phyloP scores from a whole-genome alignment of 37 sponge, comb jelly and placozoan genomes.

The Halichondria panicea region DNA sequence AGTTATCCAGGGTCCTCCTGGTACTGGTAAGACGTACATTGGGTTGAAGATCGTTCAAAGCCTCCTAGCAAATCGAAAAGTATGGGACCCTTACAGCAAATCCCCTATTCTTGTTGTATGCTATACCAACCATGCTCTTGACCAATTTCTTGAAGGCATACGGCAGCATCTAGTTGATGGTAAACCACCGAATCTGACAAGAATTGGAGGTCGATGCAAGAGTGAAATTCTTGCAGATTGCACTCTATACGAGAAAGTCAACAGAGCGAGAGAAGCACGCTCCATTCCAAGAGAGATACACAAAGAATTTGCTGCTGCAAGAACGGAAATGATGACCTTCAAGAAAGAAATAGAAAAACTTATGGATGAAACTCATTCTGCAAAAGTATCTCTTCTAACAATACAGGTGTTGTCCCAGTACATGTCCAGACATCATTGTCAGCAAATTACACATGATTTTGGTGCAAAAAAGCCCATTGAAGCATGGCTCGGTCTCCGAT shows the following conservation, averaged over 20 bases:
- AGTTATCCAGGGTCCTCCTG: constrained; percentile 97
- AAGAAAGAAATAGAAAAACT: constrained; percentile 7
- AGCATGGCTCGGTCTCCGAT: no score
- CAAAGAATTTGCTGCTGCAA: neutral
- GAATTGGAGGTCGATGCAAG: constrained; percentile 85
- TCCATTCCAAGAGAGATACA: constrained; percentile 10
- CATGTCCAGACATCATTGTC: no score
- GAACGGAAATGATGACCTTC: neutral
- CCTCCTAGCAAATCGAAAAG: constrained; percentile 48
- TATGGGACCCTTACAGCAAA: constrained; percentile 40
- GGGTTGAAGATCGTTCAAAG: constrained; percentile 82
- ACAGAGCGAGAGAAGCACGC: neutral
- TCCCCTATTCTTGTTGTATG: constrained; percentile 89
- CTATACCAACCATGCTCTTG: constrained; percentile 96
- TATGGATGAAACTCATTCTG: no score
- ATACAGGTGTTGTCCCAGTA: no score
- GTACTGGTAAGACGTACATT: constrained; percentile 96
- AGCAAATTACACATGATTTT: no score
- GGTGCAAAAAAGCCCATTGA: no score
- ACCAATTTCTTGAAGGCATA: constrained; percentile 88
- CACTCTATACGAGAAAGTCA: constrained; percentile 23
- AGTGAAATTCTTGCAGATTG: constrained; percentile 62
- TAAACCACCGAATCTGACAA: constrained; percentile 28
- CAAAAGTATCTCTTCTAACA: no score
- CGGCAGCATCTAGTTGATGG: neutral